Evolutionary conservation across 2,113 vertebrate genomes (phyloP), one percentile per base, ranked within the genome.

Genomic region (Solenodon paradoxus): DNA sequence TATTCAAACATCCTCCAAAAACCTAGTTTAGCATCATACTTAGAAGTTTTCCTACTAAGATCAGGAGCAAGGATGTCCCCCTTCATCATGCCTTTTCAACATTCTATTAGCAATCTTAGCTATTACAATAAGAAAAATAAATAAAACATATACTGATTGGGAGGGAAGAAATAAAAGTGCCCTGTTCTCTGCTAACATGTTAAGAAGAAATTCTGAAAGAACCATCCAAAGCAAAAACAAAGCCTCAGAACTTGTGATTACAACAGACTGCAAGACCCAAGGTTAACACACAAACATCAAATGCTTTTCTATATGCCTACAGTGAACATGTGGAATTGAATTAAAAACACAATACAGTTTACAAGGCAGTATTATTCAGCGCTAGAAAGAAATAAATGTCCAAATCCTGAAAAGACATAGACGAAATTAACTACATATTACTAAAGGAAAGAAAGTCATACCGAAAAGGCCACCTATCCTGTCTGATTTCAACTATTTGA

Each of bases 1-100:
- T 63, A 12, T 64, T 93, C 35, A 95, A 96, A 86, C 19, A 57
- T 57, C 53, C 69, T 81, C n/a, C 81, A 86, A 94, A 72, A 64
- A 19, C 22, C 63, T 64, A 64, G 45, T 30, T 24, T 91, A 84
- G 74, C 53, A 88, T 35, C 57, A 69, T 30, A 87, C 28, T 63
- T 66, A 74, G 40, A 83, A 63, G 22, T 20, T 83, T 79, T 79
- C 38, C 42, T 7, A 30, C 28, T 53, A 53, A 90, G 42, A 61
- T 68, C 19, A 93, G 32, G 57, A 64, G 12, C 7, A 92, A 94
- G 24, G 13, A 9, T 51, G 1, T 15, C 11, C 16, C 19, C 12
- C 82, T 40, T 61, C 42, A 88, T 17, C 9, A 12, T 11, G 53
- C 30, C 55, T 83, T 88, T 69, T 53, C 17, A 68, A 19, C 19